These are phyloP conservation scores for Mastomys natalensis DNA, from an alignment of 2,113 vertebrate species.

Conservation along the genomic window DNA sequence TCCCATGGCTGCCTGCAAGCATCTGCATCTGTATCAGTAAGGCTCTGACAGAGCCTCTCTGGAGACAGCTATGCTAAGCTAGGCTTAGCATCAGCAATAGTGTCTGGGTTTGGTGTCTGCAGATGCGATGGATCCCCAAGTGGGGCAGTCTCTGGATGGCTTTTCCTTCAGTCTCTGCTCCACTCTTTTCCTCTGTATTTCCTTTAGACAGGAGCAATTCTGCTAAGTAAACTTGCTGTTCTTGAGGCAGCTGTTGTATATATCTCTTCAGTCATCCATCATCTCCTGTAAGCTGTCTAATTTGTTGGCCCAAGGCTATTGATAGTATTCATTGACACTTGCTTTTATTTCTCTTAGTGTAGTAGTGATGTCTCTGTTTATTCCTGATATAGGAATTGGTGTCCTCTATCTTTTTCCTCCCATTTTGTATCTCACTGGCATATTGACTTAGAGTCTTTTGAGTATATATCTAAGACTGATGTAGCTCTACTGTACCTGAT, in stretches of 20 bases:
- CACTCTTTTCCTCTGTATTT: too few species aligned
- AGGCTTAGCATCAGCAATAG: too few species aligned
- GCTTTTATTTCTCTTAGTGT: not conserved
- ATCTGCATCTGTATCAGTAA: too few species aligned
- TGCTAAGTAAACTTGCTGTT: not conserved
- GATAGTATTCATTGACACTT: not conserved
- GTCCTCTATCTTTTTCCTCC: not conserved
- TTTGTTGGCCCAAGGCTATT: not conserved
- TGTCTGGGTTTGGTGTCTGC: too few species aligned
- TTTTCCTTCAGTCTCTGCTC: too few species aligned
- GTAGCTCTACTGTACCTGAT: not conserved
- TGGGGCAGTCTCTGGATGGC: too few species aligned
- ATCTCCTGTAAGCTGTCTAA: not conserved
- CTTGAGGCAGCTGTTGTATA: not conserved
- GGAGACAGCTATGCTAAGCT: too few species aligned
- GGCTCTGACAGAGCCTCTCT: too few species aligned
- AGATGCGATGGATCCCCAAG: too few species aligned
- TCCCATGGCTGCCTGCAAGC: too few species aligned
- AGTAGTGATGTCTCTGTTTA: accelerated
- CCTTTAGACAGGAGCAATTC: too few species aligned
- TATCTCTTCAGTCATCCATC: not conserved
- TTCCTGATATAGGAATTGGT: not conserved
- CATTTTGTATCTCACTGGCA: not conserved
- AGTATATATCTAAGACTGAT: not conserved
- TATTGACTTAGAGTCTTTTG: not conserved